phyloP scores from a whole-genome alignment of 2,888 invertebrate genomes.

The Rosalia funebris region DNA sequence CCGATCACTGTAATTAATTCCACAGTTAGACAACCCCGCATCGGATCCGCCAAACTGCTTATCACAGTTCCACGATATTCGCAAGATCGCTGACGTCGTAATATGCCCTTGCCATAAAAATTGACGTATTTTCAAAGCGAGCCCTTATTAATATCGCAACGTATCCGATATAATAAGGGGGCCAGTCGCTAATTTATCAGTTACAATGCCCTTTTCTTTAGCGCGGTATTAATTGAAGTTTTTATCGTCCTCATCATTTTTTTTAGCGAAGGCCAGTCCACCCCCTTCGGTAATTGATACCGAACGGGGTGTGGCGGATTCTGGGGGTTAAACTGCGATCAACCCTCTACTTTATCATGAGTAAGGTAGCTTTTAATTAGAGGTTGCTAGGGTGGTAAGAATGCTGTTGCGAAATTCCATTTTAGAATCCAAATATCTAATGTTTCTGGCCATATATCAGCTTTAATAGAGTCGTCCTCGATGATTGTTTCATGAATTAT shows the following conservation, averaged over 20 bases:
- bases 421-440: too few species aligned
- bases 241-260: slow-evolving; percentile 20
- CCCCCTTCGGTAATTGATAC: slow-evolving; percentile 23
- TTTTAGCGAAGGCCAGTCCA: slow-evolving; percentile 15
- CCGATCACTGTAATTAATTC: slow-evolving; percentile 16
- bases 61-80: slow-evolving; percentile 23
- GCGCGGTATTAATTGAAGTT: not conserved
- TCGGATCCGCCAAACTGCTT: not conserved
- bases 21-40: not conserved
- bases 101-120: slow-evolving; percentile 29
- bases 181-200: slow-evolving; percentile 26
- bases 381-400: slow-evolving; percentile 3
- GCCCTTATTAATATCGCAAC: slow-evolving; percentile 31
- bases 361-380: slow-evolving; percentile 21
- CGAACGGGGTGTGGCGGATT: slow-evolving; percentile 13
- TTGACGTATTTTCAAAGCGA: slow-evolving; percentile 23
- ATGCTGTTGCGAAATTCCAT: slow-evolving; percentile 10
- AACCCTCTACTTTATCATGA: slow-evolving; percentile 20
- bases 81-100: slow-evolving; percentile 32
- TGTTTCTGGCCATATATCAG: slow-evolving; percentile 9
- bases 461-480: slow-evolving; percentile 17
- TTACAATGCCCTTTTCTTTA: slow-evolving; percentile 20
- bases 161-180: slow-evolving; percentile 32
- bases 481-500: slow-evolving; percentile 14
- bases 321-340: slow-evolving; percentile 7